A percentile compares a stretch with the other conserved stretches of the same genome.
These are phyloP conservation scores for Gymnoscopelus microlampas DNA, from an alignment of 2,797 vertebrate species.

Conservation along the genomic window DNA sequence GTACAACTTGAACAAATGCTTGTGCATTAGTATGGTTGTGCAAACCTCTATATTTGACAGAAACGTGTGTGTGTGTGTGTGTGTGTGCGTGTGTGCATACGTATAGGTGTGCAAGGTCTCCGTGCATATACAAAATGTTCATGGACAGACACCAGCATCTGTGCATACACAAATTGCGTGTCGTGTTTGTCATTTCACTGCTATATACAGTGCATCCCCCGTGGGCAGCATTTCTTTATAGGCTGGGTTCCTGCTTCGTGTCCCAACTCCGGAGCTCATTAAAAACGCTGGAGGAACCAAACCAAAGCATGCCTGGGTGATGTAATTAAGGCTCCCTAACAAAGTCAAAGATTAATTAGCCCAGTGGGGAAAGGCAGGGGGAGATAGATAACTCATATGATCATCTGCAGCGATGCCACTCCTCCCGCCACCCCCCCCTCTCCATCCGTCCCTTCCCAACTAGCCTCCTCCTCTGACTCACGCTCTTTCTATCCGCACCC, in stretches of 20 bases:
- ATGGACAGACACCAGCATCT: too few relatives aligned
- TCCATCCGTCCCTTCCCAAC: constrained; percentile 21
- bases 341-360: constrained; percentile 79
- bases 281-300: constrained; percentile 57
- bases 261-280: constrained; percentile 10
- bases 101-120: constrained; percentile 2
- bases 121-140: not conserved
- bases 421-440: constrained; percentile 6
- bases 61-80: not conserved
- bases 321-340: constrained; percentile 76
- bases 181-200: too few relatives aligned
- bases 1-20: not conserved
- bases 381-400: not conserved
- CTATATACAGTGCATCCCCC: too few relatives aligned
- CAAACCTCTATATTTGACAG: too few relatives aligned
- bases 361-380: constrained; percentile 62
- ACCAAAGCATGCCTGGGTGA: constrained; percentile 71
- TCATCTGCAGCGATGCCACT: constrained; percentile 41
- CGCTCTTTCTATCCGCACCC: constrained; percentile 18
- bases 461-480: constrained; percentile 11
- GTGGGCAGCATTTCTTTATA: too few relatives aligned
- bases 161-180: too few relatives aligned
- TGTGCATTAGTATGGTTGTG: too few relatives aligned
- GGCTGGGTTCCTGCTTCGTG: too few relatives aligned
- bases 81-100: not conserved